Base-by-base conservation (phyloP, 2,888 invertebrate species). In the Pycnomerus fuliginosus region DNA sequence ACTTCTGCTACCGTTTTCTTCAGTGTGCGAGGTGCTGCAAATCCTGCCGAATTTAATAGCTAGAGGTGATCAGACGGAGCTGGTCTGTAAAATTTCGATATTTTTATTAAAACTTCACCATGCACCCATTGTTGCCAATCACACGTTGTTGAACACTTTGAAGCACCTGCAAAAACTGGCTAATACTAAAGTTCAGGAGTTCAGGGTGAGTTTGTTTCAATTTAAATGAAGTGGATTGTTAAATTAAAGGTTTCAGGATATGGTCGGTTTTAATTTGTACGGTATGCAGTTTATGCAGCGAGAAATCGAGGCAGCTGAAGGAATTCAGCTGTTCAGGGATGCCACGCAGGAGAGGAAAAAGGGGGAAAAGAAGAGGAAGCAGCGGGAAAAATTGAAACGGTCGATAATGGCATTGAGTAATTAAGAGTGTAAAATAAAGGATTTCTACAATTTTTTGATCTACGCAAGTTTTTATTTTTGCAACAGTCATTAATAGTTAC, bases 231-330 rank as follows among this genome's bases (percentile, higher is more conserved):
- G 16, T 31, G 1, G 31, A 67, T 35, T 62, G 70, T 16, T 44
- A 31, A 46, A 34, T 49, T 48, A 29, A 49, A 42, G 37, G 51
- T 32, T 64, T 79, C 74, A 94, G 83, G 90, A 94, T 68, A 77
- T 82, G 61, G 80, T 91, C 30, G 95, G 94, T 2, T 87, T 82
- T 68, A 97, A 97, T 73, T 72, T 87, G 50, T 87, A 90, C 67
- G 90, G 87, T 0, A 75, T 96, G 62, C 79, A 83, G 44, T 84
- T 87, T 71, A 65, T 91, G 34, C 86, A 87, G 61, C 79, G 83
- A 37, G 82, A 85, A 50, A 76, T 88, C 7, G 92, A 92, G 70
- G 82, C 84, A 52, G 76, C 79, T 1, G 84, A 87, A 55, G 83
- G 85, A 35, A 80, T 90, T 14, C 82, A 83, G 58, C 73, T 91